Percentiles rank a stretch among this genome's conserved stretches.
Conservation (phyloP, 2,113 vertebrate genomes). For the Helogale parvula region DNA sequence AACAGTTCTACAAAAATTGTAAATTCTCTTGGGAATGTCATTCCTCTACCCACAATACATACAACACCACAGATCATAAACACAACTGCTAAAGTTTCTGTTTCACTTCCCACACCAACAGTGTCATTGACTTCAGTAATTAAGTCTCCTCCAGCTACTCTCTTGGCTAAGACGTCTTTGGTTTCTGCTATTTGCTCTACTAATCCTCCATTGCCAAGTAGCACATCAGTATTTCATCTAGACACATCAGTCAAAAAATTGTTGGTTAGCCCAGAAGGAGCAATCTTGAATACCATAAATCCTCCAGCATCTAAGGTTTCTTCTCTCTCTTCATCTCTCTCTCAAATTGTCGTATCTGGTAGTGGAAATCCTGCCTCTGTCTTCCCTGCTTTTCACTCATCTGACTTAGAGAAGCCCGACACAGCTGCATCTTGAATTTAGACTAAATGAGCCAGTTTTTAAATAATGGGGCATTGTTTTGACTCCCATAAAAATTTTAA, state of each 20-base stretch:
- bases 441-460: conserved; percentile 82
- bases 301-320: conserved; percentile 84
- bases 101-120: conserved; percentile 74
- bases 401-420: conserved; percentile 84
- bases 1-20: conserved; percentile 88
- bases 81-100: conserved; percentile 81
- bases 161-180: conserved; percentile 80
- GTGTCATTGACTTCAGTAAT: conserved; percentile 81
- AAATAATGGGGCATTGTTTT: conserved; percentile 85
- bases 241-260: conserved; percentile 90
- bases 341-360: conserved; percentile 84
- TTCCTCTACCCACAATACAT: conserved; percentile 87
- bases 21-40: conserved; percentile 85
- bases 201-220: conserved; percentile 81
- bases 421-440: conserved; percentile 87
- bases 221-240: conserved; percentile 83
- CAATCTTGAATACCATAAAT: conserved; percentile 92
- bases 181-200: conserved; percentile 76
- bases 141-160: conserved; percentile 78
- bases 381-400: conserved; percentile 84
- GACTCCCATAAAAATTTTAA: conserved; percentile 79
- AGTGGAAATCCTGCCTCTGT: conserved; percentile 82
- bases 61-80: conserved; percentile 86
- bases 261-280: conserved; percentile 93
- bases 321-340: conserved; percentile 82